Conservation (phyloP, 1,140 invertebrate genomes). For the Monomorium pharaonis region DNA sequence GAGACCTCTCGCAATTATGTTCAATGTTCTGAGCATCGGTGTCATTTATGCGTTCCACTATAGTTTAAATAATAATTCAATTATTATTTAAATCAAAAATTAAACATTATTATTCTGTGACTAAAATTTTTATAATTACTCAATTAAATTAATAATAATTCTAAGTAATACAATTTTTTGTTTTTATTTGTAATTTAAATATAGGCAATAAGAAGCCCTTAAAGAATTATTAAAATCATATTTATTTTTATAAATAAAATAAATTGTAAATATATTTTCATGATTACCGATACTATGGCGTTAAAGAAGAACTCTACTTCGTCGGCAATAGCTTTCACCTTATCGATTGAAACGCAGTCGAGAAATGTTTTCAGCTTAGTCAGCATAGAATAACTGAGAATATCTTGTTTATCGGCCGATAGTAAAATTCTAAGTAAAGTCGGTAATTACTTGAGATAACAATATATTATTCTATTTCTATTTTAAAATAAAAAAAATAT, state of each 20-base stretch:
- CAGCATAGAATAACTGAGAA: slow-evolving; percentile 8
- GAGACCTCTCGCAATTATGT: slow-evolving; percentile 40
- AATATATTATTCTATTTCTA: not conserved
- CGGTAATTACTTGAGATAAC: slow-evolving; percentile 4
- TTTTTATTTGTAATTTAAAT: slow-evolving; percentile 15
- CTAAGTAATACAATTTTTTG: not conserved
- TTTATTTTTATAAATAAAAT: not conserved
- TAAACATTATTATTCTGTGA: not conserved
- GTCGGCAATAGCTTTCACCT: not conserved
- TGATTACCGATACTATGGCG: not conserved
- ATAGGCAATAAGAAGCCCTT: not conserved
- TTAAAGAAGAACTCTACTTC: slow-evolving; percentile 44
- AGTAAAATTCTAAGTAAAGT: not conserved
- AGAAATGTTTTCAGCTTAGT: not conserved
- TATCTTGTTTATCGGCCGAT: slow-evolving; percentile 43
- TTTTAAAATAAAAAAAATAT: not conserved
- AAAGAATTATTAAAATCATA: not conserved
- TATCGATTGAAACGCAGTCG: slow-evolving; percentile 28
- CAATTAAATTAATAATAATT: not conserved
- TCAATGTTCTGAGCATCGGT: not conserved
- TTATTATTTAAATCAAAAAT: not conserved
- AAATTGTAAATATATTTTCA: not conserved
- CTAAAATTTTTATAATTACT: not conserved
- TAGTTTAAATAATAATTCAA: not conserved
- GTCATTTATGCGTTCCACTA: not conserved